Conservation (phyloP, 1,140 invertebrate species). For the Cylas formicarius region DNA sequence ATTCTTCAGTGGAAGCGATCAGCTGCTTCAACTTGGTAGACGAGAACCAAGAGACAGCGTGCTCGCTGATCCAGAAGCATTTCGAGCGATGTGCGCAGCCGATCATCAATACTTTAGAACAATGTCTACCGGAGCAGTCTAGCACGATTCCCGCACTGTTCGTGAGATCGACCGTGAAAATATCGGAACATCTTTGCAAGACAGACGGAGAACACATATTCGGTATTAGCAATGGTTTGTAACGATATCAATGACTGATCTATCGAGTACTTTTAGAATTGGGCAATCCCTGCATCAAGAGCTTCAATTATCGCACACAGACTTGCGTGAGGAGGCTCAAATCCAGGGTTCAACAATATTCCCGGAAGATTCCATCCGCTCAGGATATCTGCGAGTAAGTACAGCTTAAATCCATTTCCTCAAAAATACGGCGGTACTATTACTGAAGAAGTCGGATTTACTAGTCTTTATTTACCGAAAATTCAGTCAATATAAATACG, state of each 20-base stretch:
- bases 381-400: slow-evolving; percentile 10
- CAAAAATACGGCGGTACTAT: no score
- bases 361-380: background rate
- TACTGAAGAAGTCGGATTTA: no score
- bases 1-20: slow-evolving; percentile 5
- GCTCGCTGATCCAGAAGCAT: slow-evolving; percentile 14
- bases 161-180: slow-evolving; percentile 5
- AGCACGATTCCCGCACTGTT: slow-evolving; percentile 14
- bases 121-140: slow-evolving; percentile 18
- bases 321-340: slow-evolving; percentile 1
- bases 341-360: slow-evolving; percentile 4
- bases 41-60: slow-evolving; percentile 16
- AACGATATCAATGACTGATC: no score
- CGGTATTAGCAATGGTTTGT: no score
- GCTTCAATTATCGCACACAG: background rate
- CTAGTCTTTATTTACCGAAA: no score
- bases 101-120: slow-evolving; percentile 13
- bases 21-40: slow-evolving; percentile 13
- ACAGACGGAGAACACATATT: slow-evolving; percentile 24
- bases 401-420: no score
- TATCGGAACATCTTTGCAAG: slow-evolving; percentile 15
- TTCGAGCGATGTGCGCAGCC: slow-evolving; percentile 14
- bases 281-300: slow-evolving; percentile 4
- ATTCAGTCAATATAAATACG: no score
- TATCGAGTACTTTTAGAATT: no score